Evolutionary conservation across 2,797 vertebrate genomes (phyloP), one percentile per base, ranked within the genome.

Genomic region (Melanotaenia trifasciata): DNA sequence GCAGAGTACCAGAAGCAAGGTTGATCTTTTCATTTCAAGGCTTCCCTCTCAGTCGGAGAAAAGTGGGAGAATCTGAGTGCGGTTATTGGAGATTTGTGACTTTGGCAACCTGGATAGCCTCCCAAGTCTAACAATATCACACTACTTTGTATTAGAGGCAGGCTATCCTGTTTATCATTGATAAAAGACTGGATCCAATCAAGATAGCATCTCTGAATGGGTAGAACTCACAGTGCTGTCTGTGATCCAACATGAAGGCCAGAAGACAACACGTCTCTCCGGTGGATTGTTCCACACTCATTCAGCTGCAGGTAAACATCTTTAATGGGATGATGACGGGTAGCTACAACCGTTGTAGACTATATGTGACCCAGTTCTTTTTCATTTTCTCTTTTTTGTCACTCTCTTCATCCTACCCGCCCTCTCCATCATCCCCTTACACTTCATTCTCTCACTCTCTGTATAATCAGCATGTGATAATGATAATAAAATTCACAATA

Each of bases 301-400:
- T 58, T 64, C 73, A 64, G 59, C 24, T 20, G n/a, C 58, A 53
- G 63, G 38, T 64, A 72, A 50, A 67, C 74, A 71, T 45, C 67
- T 81, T 71, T 72, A 86, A 72, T 58, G 64, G 26, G 67, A 67
- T 59, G 79, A 81, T 70, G 67, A 75, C 82, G 72, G 35, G 32
- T 8, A 33, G 75, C 80, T 83, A 78, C 72, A 68, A 50, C 33
- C 53, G 60, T 72, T 71, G 64, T 56, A 68, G 80, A 74, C 80
- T 57, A 61, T 71, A 80, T 74, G 68, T 88, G 87, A 90, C 89
- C 89, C 72, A 90, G 74, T 86, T 91, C 78, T 87, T 3, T 30
- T 88, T 88, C 80, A 77, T 84, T 81, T 78, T 60, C 50, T 45
- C 47, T 43, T 65, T 78, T 70, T 54, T 14, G 32, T 85, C 79